Conservation (phyloP, 2,888 invertebrate species). For the Euclidia mi region DNA sequence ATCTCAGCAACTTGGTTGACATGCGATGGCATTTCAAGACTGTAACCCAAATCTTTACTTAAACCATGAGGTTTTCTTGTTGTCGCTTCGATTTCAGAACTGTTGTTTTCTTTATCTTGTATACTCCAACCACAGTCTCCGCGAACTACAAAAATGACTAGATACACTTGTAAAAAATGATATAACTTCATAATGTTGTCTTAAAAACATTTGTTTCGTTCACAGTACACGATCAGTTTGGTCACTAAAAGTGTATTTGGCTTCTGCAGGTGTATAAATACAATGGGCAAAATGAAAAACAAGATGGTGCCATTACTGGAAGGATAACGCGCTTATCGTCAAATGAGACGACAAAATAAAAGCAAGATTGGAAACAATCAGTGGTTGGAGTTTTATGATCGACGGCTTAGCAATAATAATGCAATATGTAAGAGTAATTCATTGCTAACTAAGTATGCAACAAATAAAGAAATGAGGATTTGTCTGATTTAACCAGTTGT, state of each 20-base stretch:
- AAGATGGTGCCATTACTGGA: slow-evolving; percentile 10
- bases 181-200: slow-evolving; percentile 2
- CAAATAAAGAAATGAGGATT: no score
- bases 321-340: slow-evolving; percentile 21
- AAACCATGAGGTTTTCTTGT: no score
- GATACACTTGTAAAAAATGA: slow-evolving; percentile 1
- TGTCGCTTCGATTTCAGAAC: no score
- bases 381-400: no score
- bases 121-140: background rate
- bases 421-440: no score
- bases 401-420: no score
- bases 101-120: no score
- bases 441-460: no score
- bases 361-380: slow-evolving; percentile 26
- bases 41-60: no score
- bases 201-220: background rate
- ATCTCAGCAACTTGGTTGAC: no score
- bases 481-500: no score
- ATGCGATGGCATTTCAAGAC: no score
- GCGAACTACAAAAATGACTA: background rate
- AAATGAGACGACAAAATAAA: slow-evolving; percentile 37
- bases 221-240: background rate
- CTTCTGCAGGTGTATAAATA: slow-evolving; percentile 39
- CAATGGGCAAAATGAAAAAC: slow-evolving; percentile 32
- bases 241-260: slow-evolving; percentile 11